These are phyloP conservation scores for Latheticus oryzae DNA, from an alignment of 2,888 invertebrate species.

Conservation along the genomic window DNA sequence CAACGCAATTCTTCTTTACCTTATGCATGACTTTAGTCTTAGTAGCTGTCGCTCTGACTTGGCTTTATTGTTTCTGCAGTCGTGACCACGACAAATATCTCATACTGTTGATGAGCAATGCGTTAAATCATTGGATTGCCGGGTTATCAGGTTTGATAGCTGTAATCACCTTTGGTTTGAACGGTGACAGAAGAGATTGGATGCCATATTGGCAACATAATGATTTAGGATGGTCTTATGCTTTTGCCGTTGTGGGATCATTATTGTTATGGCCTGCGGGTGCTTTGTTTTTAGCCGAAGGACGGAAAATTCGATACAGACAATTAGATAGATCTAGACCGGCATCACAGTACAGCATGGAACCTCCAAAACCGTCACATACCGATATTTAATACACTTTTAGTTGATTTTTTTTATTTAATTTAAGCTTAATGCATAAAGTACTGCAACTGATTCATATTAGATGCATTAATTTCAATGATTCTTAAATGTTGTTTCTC, in stretches of 20 bases:
- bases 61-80: conserved; percentile 79
- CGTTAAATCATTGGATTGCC: conserved; percentile 77
- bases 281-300: conserved; percentile 85
- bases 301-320: conserved; percentile 80
- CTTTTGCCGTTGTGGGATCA: conserved; percentile 84
- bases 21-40: conserved; percentile 85
- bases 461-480: conserved; percentile 6
- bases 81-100: conserved; percentile 82
- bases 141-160: conserved; percentile 86
- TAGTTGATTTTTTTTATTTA: conserved; percentile 1
- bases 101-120: conserved; percentile 78
- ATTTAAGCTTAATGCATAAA: background rate
- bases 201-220: conserved; percentile 98
- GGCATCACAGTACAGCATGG: conserved; percentile 74
- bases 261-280: conserved; percentile 81
- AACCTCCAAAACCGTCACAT: conserved; percentile 74
- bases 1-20: conserved; percentile 94
- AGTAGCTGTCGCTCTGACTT: conserved; percentile 79
- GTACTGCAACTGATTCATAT: background rate
- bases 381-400: conserved; percentile 73
- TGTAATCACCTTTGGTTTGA: conserved; percentile 87
- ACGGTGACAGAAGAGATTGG: conserved; percentile 93
- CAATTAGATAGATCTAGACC: conserved; percentile 77
- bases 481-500: conserved; percentile 4
- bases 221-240: conserved; percentile 94